These are phyloP conservation scores for Catajapyx aquilonaris DNA, from an alignment of 1,140 invertebrate genomes.

Conservation along the genomic window DNA sequence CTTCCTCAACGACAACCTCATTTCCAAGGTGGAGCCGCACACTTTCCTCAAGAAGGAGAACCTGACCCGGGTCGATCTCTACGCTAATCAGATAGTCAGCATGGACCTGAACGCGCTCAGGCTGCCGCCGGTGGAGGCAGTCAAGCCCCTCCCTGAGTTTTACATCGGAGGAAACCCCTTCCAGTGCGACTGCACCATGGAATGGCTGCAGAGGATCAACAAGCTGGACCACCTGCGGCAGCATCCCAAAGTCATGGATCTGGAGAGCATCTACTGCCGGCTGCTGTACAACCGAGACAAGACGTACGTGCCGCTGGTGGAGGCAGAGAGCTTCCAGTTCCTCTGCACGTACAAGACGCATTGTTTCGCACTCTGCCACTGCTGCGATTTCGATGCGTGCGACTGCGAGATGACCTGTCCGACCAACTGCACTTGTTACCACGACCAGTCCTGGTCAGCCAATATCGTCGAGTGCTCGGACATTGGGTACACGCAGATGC, in stretches of 20 bases:
- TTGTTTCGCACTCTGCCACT: constrained; percentile 79
- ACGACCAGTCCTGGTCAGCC: constrained; percentile 79
- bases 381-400: constrained; percentile 86
- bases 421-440: constrained; percentile 79
- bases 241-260: constrained; percentile 72
- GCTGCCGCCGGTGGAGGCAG: constrained; percentile 42
- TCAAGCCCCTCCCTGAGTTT: constrained; percentile 52
- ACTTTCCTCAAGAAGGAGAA: constrained; percentile 66
- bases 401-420: constrained; percentile 92
- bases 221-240: constrained; percentile 37
- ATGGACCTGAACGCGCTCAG: constrained; percentile 59
- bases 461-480: constrained; percentile 82
- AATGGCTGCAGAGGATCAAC: constrained; percentile 69
- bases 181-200: constrained; percentile 68
- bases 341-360: constrained; percentile 79
- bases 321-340: constrained; percentile 69
- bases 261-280: constrained; percentile 76
- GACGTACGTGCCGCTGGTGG: constrained; percentile 57
- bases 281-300: constrained; percentile 62
- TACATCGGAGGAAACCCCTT: constrained; percentile 73
- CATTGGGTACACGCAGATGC: constrained; percentile 54
- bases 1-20: constrained; percentile 63
- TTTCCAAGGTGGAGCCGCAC: constrained; percentile 51
- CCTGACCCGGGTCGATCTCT: constrained; percentile 59
- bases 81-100: constrained; percentile 59